Evolutionary conservation across 2,888 invertebrate species (phyloP).

Genomic region (Lydus trimaculatus): DNA sequence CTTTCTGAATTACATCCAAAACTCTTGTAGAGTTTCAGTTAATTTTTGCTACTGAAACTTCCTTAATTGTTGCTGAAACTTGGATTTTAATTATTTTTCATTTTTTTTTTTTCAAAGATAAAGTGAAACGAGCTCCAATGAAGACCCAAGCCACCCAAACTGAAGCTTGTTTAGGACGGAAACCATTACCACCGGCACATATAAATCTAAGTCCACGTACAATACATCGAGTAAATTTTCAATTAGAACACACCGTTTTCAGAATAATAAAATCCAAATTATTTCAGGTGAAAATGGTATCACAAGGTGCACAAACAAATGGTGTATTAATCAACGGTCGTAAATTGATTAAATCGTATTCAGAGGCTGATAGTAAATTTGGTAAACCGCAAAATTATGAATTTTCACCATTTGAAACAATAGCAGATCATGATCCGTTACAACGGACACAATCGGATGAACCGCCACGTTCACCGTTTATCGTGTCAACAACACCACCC

Average conservation of each 20-base stretch:
- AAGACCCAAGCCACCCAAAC: conserved; percentile 94
- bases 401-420: conserved; percentile 40
- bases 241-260: background rate
- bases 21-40: background rate
- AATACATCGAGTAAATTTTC: conserved; percentile 73
- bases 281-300: conserved; percentile 81
- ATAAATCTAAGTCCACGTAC: conserved; percentile 82
- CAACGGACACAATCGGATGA: conserved; percentile 88
- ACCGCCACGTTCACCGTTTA: conserved; percentile 78
- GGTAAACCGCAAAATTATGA: conserved; percentile 52
- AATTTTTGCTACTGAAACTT: background rate
- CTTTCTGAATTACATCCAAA: background rate
- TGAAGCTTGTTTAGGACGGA: conserved; percentile 76
- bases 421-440: conserved; percentile 74
- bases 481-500: conserved; percentile 66
- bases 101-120: conserved; percentile 66
- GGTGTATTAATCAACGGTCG: conserved; percentile 75
- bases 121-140: conserved; percentile 84
- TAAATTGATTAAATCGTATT: conserved; percentile 83
- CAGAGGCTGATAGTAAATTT: conserved; percentile 72
- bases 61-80: background rate
- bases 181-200: conserved; percentile 73
- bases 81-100: background rate
- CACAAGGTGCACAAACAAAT: conserved; percentile 90
- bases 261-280: background rate